phyloP scores from a whole-genome alignment of 1,140 invertebrate genomes.

The Limonius californicus region DNA sequence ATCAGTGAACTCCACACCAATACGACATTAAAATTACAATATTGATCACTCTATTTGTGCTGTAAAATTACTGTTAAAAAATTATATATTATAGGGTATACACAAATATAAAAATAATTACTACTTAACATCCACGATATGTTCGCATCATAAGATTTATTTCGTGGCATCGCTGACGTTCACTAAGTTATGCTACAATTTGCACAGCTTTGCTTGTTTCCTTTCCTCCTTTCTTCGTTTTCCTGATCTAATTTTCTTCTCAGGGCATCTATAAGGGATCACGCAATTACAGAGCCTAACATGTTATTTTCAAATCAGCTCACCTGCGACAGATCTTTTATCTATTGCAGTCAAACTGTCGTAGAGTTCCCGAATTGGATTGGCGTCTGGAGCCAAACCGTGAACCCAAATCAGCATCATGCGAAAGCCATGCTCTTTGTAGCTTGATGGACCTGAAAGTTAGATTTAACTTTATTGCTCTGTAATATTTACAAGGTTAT shows the following conservation, averaged over 20 bases:
- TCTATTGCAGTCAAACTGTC: constrained; percentile 62
- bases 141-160: constrained; percentile 21
- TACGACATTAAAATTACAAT: too few relatives aligned
- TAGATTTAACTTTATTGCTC: too few relatives aligned
- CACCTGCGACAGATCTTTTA: constrained; percentile 56
- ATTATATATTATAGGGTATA: neutral
- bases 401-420: constrained; percentile 70
- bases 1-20: too few relatives aligned
- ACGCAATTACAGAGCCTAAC: neutral
- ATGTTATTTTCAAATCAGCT: neutral
- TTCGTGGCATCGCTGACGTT: neutral
- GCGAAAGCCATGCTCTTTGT: constrained; percentile 70
- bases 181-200: constrained; percentile 18
- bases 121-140: constrained; percentile 3
- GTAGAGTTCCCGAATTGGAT: constrained; percentile 61
- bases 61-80: neutral
- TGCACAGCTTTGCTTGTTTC: constrained; percentile 19
- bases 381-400: constrained; percentile 57
- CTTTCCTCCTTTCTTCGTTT: constrained; percentile 46
- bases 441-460: constrained; percentile 62
- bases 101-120: neutral
- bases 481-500: too few relatives aligned
- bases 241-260: constrained; percentile 50
- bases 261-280: constrained; percentile 45
- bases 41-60: neutral